Percentiles rank a stretch among this genome's conserved stretches.
phyloP scores from a whole-genome alignment of 2,888 invertebrate genomes.

The Aplocera efformata region DNA sequence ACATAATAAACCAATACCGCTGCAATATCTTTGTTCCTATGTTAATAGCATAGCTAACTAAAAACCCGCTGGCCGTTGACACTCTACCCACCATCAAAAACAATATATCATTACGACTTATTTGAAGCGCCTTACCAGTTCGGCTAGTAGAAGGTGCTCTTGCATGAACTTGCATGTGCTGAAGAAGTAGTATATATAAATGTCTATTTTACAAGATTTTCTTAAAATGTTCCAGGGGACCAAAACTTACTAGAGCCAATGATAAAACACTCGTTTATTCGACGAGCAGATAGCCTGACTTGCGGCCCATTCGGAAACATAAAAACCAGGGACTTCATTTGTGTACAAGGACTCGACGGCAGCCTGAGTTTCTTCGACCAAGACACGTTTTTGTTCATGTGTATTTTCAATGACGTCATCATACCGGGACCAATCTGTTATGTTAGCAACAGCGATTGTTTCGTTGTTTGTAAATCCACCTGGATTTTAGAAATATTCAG shows the following conservation, averaged over 20 bases:
- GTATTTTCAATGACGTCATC: constrained; percentile 88
- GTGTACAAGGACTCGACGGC: constrained; percentile 95
- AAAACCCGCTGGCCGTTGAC: too few relatives aligned
- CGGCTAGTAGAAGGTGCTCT: too few relatives aligned
- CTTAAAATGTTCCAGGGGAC: constrained; percentile 74
- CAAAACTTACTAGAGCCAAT: constrained; percentile 85
- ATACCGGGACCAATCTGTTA: constrained; percentile 93
- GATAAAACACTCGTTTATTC: constrained; percentile 90
- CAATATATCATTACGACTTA: too few relatives aligned
- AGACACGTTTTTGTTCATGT: constrained; percentile 92
- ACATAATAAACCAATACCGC: too few relatives aligned
- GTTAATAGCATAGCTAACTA: too few relatives aligned
- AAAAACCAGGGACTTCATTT: constrained; percentile 91
- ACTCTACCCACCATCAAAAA: too few relatives aligned
- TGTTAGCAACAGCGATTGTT: constrained; percentile 89
- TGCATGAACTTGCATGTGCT: too few relatives aligned
- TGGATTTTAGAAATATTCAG: constrained; percentile 87
- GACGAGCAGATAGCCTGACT: constrained; percentile 88
- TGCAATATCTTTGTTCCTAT: too few relatives aligned
- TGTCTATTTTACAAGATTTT: too few relatives aligned
- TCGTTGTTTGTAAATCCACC: constrained; percentile 89
- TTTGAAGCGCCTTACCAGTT: too few relatives aligned
- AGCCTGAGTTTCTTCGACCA: constrained; percentile 95
- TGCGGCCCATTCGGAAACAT: constrained; percentile 93
- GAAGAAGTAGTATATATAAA: too few relatives aligned